These are phyloP conservation scores for Thumatha senex DNA, from an alignment of 2,888 invertebrate species.

Conservation along the genomic window DNA sequence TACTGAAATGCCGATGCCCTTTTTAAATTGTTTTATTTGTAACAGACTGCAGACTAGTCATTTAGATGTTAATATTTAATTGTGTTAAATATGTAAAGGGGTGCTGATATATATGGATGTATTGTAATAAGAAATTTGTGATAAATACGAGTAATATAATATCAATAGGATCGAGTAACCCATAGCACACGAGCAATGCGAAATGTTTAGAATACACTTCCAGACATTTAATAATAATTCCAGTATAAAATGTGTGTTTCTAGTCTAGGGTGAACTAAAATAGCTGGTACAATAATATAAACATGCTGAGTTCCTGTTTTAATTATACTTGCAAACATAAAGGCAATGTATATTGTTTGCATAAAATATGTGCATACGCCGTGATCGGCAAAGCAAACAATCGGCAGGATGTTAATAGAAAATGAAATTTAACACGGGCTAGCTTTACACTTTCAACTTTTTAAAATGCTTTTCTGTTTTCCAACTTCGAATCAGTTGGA, in stretches of 20 bases:
- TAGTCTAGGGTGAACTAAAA: constrained; percentile 21
- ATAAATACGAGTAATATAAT: background rate
- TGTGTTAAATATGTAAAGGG: background rate
- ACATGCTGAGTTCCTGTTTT: constrained; percentile 24
- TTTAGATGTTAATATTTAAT: background rate
- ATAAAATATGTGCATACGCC: constrained; percentile 29
- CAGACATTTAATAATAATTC: constrained; percentile 8
- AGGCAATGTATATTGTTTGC: constrained; percentile 31
- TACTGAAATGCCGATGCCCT: constrained; percentile 40
- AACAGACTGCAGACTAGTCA: background rate
- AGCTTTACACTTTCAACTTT: constrained; percentile 1
- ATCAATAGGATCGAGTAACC: background rate
- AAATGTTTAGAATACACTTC: background rate
- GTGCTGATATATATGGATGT: background rate
- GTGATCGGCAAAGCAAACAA: constrained; percentile 30
- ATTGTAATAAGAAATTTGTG: background rate
- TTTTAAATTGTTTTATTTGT: constrained; percentile 20
- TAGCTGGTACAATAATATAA: constrained; percentile 24
- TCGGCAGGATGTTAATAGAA: constrained; percentile 38
- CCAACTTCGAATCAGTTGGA: too few relatives aligned
- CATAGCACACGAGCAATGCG: background rate
- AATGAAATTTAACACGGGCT: constrained; percentile 20
- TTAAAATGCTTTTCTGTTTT: too few relatives aligned
- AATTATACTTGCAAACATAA: constrained; percentile 31
- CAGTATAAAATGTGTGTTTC: constrained; percentile 14